Conservation (phyloP, 2,888 invertebrate genomes). For the Eilema sororculum region DNA sequence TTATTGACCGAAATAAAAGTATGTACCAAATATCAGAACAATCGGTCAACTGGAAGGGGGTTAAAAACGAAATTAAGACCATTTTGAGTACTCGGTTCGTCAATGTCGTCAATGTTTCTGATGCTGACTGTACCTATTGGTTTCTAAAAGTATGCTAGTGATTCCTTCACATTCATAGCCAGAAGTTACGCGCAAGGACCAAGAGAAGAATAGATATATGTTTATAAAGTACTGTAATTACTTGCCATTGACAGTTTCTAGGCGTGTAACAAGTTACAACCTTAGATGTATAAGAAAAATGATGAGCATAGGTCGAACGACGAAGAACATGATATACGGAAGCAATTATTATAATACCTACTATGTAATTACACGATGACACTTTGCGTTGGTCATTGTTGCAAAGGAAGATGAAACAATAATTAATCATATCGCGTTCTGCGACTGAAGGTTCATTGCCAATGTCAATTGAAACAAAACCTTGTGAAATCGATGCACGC, state of each 20-base stretch:
- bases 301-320: neutral
- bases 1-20: too few species aligned
- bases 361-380: slow-evolving; percentile 28
- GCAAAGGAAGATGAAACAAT: slow-evolving; percentile 33
- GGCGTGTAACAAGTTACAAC: neutral
- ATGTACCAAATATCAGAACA: too few species aligned
- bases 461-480: slow-evolving; percentile 28
- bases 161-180: neutral
- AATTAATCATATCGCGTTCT: slow-evolving; percentile 37
- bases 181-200: neutral
- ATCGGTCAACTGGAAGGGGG: too few species aligned
- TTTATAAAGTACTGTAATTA: neutral
- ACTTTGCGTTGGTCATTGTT: slow-evolving; percentile 22
- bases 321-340: slow-evolving; percentile 23
- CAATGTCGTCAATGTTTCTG: too few species aligned
- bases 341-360: slow-evolving; percentile 26
- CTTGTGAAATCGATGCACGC: slow-evolving; percentile 8
- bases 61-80: too few species aligned
- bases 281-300: neutral
- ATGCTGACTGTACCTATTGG: too few species aligned
- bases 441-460: slow-evolving; percentile 35
- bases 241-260: neutral
- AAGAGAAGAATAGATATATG: neutral
- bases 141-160: neutral
- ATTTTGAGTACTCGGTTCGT: too few species aligned